phyloP scores from a whole-genome alignment of 2,888 invertebrate species.

The Phrixothrix hirtus region DNA sequence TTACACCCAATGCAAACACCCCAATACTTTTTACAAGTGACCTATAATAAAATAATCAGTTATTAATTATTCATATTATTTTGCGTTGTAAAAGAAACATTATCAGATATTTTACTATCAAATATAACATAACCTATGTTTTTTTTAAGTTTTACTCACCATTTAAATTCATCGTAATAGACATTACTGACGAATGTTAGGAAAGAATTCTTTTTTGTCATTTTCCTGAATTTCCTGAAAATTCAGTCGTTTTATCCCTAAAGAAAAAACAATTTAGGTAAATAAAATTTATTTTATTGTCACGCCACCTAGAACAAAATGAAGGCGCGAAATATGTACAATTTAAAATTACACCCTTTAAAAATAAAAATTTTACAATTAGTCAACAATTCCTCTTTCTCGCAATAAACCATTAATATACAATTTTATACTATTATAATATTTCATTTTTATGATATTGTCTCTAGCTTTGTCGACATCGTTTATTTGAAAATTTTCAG shows the following conservation, averaged over 20 bases:
- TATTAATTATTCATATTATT: neutral
- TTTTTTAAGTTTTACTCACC: slow-evolving; percentile 59
- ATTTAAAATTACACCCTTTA: no score
- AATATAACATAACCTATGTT: slow-evolving; percentile 19
- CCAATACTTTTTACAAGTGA: slow-evolving; percentile 78
- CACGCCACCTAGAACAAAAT: no score
- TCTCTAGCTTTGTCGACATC: slow-evolving; percentile 68
- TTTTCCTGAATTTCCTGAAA: no score
- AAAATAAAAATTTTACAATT: slow-evolving; percentile 24
- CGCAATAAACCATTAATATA: slow-evolving; percentile 72
- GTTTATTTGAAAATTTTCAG: slow-evolving; percentile 65
- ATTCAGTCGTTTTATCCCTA: no score
- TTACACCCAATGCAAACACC: slow-evolving; percentile 76
- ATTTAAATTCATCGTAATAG: slow-evolving; percentile 78
- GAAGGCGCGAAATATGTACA: no score
- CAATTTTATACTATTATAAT: slow-evolving; percentile 76
- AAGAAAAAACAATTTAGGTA: no score
- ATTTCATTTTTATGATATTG: slow-evolving; percentile 78
- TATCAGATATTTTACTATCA: neutral
- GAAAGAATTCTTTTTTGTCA: slow-evolving; percentile 63
- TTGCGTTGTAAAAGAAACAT: slow-evolving; percentile 1
- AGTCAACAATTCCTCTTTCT: slow-evolving; percentile 62
- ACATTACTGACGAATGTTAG: slow-evolving; percentile 64
- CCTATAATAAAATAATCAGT: slow-evolving; percentile 60
- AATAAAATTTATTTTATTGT: no score